Conservation (phyloP, 2,113 vertebrate genomes). For the Sceloporus tristichus region DNA sequence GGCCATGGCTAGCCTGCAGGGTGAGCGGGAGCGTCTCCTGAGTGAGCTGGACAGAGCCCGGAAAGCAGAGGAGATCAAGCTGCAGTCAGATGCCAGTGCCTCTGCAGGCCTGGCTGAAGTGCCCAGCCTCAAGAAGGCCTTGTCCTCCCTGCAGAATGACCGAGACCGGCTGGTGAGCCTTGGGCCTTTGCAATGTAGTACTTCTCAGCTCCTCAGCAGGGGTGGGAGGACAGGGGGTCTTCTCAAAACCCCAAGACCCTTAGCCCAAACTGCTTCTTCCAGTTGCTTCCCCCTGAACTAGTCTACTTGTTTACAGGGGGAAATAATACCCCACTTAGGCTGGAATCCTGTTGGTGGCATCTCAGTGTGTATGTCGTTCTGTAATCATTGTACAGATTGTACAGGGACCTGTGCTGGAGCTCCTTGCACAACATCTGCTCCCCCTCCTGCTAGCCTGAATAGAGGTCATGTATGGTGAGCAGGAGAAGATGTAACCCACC, state of each 20-base stretch:
- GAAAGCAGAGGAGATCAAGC: constrained; percentile 70
- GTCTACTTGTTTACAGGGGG: too few species aligned
- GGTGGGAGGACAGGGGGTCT: neutral
- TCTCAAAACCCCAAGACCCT: neutral
- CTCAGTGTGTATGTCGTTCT: too few species aligned
- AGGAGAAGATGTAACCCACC: too few species aligned
- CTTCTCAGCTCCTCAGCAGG: neutral
- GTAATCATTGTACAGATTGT: too few species aligned
- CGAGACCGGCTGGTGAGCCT: constrained; percentile 90
- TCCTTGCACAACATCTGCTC: too few species aligned
- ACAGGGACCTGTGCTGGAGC: too few species aligned
- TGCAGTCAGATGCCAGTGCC: constrained; percentile 47
- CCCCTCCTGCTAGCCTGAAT: too few species aligned
- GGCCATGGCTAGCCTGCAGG: constrained; percentile 79
- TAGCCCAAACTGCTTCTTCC: neutral
- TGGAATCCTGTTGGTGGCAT: too few species aligned
- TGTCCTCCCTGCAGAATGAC: constrained; percentile 92
- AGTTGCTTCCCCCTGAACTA: neutral
- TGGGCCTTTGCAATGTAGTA: constrained; percentile 17
- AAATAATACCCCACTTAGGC: neutral
- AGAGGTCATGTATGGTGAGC: too few species aligned
- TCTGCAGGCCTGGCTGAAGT: constrained; percentile 78
- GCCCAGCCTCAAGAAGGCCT: constrained; percentile 89
- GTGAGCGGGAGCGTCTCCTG: constrained; percentile 75
- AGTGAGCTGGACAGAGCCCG: constrained; percentile 59